Conservation (phyloP, 2,888 invertebrate species). For the Pilophorus perplexus region DNA sequence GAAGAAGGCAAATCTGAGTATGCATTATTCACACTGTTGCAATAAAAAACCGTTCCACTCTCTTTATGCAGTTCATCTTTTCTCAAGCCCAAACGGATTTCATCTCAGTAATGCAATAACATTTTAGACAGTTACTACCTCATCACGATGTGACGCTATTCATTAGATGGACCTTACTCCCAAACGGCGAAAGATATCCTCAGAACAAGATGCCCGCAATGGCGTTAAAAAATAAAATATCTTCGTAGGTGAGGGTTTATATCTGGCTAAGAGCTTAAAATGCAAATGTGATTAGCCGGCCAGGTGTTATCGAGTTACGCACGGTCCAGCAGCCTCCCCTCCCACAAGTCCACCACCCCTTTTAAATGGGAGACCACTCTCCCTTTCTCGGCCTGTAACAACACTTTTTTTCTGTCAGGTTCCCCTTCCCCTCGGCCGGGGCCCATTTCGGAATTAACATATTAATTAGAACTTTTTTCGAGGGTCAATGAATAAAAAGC, state of each 20-base stretch:
- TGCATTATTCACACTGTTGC: no score
- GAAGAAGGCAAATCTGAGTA: no score
- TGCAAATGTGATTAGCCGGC: conserved; percentile 27
- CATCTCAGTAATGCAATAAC: no score
- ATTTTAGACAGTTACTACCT: no score
- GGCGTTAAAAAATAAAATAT: not conserved
- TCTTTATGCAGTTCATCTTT: no score
- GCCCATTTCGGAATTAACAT: conserved; percentile 14
- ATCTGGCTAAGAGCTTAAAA: conserved; percentile 26
- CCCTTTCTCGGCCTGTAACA: not conserved
- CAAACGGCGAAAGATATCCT: no score
- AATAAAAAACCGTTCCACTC: no score
- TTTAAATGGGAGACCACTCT: conserved; percentile 11
- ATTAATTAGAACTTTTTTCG: conserved; percentile 13
- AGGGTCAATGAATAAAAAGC: conserved; percentile 4
- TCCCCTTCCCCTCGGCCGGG: not conserved
- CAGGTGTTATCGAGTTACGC: conserved; percentile 30
- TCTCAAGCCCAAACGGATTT: no score
- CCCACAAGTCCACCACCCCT: conserved; percentile 8
- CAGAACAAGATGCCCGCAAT: no score
- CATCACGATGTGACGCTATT: no score
- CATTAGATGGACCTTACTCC: no score
- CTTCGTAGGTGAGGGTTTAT: conserved; percentile 9
- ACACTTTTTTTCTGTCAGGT: conserved; percentile 19
- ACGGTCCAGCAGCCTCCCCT: conserved; percentile 6